Conservation (phyloP, 2,113 vertebrate species). For the Synodontis membranacea region DNA sequence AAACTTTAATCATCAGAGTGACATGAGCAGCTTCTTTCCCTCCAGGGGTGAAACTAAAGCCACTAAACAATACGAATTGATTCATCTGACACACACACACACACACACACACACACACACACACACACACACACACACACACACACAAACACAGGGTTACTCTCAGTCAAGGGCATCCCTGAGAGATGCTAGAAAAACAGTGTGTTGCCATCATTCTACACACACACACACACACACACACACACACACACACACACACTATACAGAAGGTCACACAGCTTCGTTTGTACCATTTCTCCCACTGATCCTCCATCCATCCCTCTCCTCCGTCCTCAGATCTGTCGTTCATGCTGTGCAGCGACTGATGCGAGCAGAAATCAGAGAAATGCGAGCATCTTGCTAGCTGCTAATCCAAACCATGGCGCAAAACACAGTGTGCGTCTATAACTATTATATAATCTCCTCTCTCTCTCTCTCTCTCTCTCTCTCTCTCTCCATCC, state of each 20-base stretch:
- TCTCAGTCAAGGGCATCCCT: conserved; percentile 54
- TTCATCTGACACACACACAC: conserved; percentile 16
- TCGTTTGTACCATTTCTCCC: conserved; percentile 94
- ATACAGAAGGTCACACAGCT: conserved; percentile 60
- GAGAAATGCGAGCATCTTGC: conserved; percentile 28
- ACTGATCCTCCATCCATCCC: conserved; percentile 97
- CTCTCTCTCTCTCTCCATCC: not conserved
- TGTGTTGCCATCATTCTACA: not conserved
- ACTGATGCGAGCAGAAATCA: conserved; percentile 55
- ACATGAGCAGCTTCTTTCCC: not conserved
- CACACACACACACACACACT: conserved; percentile 61
- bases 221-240: conserved; percentile 64
- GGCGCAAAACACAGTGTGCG: not conserved
- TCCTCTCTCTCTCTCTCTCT: conserved; percentile 10
- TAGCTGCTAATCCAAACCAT: conserved; percentile 27
- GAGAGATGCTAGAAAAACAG: conserved; percentile 3
- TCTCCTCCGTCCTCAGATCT: conserved; percentile 83
- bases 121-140: conserved; percentile 24
- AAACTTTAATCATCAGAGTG: not conserved
- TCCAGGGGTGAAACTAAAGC: not conserved
- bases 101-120: conserved; percentile 33
- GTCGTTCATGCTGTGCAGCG: conserved; percentile 86
- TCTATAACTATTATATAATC: conserved; percentile 30
- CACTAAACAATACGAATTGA: too few species aligned
- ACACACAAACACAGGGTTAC: conserved; percentile 20